A percentile compares a stretch with the other conserved stretches of the same genome.
These are phyloP conservation scores for Gambelia wislizenii DNA, from an alignment of 2,797 vertebrate genomes.

Conservation along the genomic window DNA sequence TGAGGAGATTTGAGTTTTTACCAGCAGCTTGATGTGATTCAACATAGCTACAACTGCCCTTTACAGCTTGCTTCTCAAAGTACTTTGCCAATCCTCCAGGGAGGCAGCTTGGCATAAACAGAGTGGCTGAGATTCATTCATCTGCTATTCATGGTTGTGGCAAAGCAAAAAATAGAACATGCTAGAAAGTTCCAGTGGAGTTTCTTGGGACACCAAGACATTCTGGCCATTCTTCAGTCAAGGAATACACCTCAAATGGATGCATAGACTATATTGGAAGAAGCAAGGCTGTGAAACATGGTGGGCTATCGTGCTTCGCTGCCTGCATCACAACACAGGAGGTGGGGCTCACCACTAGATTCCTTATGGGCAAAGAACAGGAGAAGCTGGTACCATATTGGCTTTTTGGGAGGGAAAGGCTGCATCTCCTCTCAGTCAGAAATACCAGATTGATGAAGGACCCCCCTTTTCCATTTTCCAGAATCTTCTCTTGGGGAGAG, in stretches of 20 bases:
- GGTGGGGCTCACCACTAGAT: conserved; percentile 55
- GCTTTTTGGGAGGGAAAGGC: background rate
- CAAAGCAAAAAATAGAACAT: conserved; percentile 79
- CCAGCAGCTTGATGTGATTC: background rate
- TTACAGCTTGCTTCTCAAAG: background rate
- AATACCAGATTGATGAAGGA: background rate
- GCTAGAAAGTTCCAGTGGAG: conserved; percentile 86
- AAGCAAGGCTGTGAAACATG: background rate
- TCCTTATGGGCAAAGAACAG: conserved; percentile 31
- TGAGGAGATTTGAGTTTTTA: background rate
- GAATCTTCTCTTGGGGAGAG: conserved; percentile 20
- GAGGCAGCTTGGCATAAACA: background rate
- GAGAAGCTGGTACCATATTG: conserved; percentile 10
- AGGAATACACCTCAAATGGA: fast-evolving
- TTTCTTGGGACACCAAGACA: conserved; percentile 47
- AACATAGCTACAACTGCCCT: background rate
- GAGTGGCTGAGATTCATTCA: conserved; percentile 24
- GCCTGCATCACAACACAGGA: conserved; percentile 32
- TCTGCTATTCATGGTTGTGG: conserved; percentile 54
- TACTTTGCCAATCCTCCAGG: background rate
- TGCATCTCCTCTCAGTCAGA: background rate
- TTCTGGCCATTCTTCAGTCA: conserved; percentile 21
- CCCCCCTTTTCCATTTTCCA: background rate
- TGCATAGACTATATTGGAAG: background rate
- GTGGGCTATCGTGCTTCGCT: conserved; percentile 50